Evolutionary conservation across 2,888 invertebrate genomes (phyloP), one percentile per base, ranked within the genome.

Genomic region (Formica aserva): DNA sequence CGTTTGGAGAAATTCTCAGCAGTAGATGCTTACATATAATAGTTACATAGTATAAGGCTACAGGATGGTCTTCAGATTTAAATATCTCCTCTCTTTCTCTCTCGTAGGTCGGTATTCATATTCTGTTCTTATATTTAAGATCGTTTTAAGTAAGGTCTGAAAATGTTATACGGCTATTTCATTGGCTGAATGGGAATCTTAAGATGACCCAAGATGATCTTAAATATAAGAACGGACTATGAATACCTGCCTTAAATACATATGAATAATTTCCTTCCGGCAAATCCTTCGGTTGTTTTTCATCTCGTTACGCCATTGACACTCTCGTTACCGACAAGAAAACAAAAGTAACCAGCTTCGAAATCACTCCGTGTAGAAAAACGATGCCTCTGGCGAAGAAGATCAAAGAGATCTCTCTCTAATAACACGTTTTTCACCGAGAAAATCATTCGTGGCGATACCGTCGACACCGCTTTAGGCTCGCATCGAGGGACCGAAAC

Each of bases 391-490:
- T 22, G 78, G 78, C 78, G 22, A 5, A 22, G 18, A 15, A 8
- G 41, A 5, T 32, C 32, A 57, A 45, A 57, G 67, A 57, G 26
- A 38, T 60, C 60, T 9, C 57, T 15, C 67, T 71, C 26, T 78
- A 78, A 78, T 78, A 71, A 78, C 60, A 78, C 18, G 78, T 60
- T 78, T 78, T 78, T 71, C 78, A 22, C 4, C 78, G 71, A 38
- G 78, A 71, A 78, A 78, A 78, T 78, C 78, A 69, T 71, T 71
- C 71, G 71, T 15, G 60, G 71, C 71, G 78, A 71, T 78, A 78
- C 32, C 55, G 77, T 77, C 77, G 66, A 41, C 77, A 57, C 38
- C 60, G 57, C 60, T 71, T 69, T 26, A 57, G 67, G 22, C 15
- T 29, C 41, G 29, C 57, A 57, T 69, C 69, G 57, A 45, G 57